Conservation (phyloP, 2,888 invertebrate genomes). For the Melinopterus prodromus region DNA sequence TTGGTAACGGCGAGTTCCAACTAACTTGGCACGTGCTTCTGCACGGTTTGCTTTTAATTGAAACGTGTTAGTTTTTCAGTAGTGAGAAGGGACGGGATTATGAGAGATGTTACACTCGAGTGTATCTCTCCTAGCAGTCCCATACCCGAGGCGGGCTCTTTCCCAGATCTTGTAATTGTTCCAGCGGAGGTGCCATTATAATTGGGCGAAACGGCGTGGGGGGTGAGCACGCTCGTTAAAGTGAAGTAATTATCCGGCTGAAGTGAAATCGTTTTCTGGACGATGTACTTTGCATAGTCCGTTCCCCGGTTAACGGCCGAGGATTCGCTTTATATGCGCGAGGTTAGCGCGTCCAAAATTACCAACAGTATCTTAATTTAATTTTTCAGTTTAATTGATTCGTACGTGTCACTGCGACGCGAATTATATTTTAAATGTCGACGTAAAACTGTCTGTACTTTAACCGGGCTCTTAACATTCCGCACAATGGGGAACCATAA, state of each 20-base stretch:
- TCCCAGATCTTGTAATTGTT: not conserved
- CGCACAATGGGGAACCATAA: too few species aligned
- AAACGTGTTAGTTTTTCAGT: conserved; percentile 4
- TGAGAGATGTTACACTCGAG: not conserved
- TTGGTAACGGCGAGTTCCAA: not conserved
- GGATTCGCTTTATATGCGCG: not conserved
- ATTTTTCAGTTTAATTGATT: not conserved
- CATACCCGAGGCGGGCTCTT: not conserved
- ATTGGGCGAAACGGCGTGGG: not conserved
- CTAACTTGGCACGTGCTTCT: not conserved
- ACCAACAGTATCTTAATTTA: not conserved
- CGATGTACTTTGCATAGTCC: conserved; percentile 4
- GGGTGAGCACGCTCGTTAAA: not conserved
- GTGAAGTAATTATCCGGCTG: not conserved
- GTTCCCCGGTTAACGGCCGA: not conserved
- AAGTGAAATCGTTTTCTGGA: conserved; percentile 4
- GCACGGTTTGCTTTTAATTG: conserved; percentile 4
- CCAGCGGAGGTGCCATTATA: not conserved
- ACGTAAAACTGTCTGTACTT: not conserved
- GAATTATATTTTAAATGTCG: not conserved
- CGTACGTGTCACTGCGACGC: not conserved
- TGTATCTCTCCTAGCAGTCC: not conserved
- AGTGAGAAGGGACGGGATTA: not conserved
- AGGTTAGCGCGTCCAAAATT: not conserved
- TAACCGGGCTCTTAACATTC: too few species aligned